Evolutionary conservation across 2,113 vertebrate species (phyloP), one percentile per base, ranked within the genome.

Genomic region (Aegotheles bennettii): DNA sequence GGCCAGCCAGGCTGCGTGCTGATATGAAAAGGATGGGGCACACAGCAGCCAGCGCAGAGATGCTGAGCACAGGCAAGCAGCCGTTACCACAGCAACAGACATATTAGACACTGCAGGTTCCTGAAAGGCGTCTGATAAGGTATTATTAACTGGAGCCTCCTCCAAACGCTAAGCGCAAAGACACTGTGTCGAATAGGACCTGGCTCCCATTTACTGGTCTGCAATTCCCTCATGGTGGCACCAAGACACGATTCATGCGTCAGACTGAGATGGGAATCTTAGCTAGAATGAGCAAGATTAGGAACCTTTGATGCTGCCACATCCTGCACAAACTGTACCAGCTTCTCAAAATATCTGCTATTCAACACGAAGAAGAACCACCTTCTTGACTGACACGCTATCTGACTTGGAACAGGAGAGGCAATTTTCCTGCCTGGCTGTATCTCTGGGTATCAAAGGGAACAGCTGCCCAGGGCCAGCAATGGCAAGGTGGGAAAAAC

Each of bases 51-150:
- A 97, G 97, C 95, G 73, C 50, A 8, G 94, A 93, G 97, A 98
- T 95, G 96, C 97, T 60, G 96, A 97, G 97, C 84, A 91, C 95
- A 87, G 96, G 97, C 97, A 94, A 97, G 97, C 96, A 97, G 96
- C 96, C 9, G 93, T 98, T 96, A 47, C 98, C 83, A 97, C 94
- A 96, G 98, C 94, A 98, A 98, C 98, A 98, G 98, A 97, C 97
- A 95, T 96, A 97, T 98, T 97, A 97, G 97, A 97, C 97, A 97
- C 97, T 97, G 97, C 97, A 97, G 97, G 97, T 97, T 97, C 96
- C 97, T 96, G 97, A 96, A 95, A 96, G 97, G 97, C 96, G 97
- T 98, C 98, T 98, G 98, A 98, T 98, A 98, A 98, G 97, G 97
- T 98, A 97, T 97, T 97, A 98, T 98, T 97, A 97, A 97, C 97